phyloP scores from a whole-genome alignment of 2,113 vertebrate genomes.

The Leiothrix lutea region DNA sequence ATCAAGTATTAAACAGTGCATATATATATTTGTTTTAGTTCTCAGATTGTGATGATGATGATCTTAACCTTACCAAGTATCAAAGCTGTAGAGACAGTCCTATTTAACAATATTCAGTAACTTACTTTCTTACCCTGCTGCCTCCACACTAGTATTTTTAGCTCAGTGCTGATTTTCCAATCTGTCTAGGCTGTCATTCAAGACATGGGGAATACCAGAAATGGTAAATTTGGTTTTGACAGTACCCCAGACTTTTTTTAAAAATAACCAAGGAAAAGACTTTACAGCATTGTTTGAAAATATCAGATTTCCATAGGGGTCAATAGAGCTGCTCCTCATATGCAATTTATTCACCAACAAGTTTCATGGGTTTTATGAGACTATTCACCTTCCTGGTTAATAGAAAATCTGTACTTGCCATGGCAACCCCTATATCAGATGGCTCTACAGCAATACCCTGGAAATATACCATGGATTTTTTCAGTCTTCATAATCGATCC shows the following conservation, averaged over 20 bases:
- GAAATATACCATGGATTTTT: conserved; percentile 25
- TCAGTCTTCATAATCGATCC: conserved; percentile 41
- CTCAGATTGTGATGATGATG: not conserved
- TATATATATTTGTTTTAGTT: not conserved
- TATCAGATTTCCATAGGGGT: conserved; percentile 27
- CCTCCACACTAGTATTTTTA: conserved; percentile 53
- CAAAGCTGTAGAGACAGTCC: not conserved
- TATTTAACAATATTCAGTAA: not conserved
- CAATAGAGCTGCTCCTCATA: not conserved
- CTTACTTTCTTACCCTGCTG: not conserved
- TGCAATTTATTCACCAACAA: conserved; percentile 42
- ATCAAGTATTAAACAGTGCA: not conserved
- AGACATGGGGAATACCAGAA: conserved; percentile 33
- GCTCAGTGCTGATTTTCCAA: conserved; percentile 13
- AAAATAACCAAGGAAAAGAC: not conserved
- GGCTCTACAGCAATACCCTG: not conserved
- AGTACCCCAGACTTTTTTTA: not conserved
- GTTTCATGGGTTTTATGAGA: conserved; percentile 40
- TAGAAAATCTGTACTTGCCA: conserved; percentile 56
- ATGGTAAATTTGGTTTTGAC: conserved; percentile 1
- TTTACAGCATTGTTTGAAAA: conserved; percentile 24
- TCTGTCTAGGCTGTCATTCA: conserved; percentile 25
- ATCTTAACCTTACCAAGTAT: not conserved
- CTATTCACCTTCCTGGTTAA: conserved; percentile 48
- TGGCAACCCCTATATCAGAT: conserved; percentile 39